phyloP scores from a whole-genome alignment of 2,113 vertebrate species.

The Sterna hirundo region DNA sequence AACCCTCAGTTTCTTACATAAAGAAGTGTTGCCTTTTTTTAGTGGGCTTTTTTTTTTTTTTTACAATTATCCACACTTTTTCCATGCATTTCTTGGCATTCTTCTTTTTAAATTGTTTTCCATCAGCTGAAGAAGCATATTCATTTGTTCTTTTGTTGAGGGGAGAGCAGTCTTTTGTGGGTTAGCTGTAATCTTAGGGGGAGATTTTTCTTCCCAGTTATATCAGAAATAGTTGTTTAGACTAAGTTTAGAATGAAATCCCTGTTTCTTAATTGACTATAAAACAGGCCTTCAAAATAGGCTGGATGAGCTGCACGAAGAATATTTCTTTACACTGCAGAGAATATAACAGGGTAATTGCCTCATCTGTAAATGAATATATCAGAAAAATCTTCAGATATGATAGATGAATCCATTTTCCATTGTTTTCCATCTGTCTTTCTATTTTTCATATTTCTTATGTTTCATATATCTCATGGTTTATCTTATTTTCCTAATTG shows the following conservation, averaged over 20 bases:
- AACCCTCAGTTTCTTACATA: not conserved
- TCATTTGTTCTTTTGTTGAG: not conserved
- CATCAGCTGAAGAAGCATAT: not conserved
- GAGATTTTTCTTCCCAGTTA: not conserved
- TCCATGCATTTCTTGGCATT: not conserved
- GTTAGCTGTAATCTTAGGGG: not conserved
- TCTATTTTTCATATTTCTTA: not conserved
- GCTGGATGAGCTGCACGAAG: not conserved
- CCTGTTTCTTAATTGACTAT: not conserved
- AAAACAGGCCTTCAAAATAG: not conserved
- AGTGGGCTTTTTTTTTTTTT: no score
- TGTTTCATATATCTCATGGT: not conserved
- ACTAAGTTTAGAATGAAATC: not conserved
- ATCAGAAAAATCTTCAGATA: not conserved
- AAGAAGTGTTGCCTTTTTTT: not conserved
- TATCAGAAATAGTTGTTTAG: not conserved
- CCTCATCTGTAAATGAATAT: not conserved
- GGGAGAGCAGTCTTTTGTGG: not conserved
- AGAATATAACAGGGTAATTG: not conserved
- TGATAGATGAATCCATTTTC: not conserved
- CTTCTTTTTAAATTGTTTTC: not conserved
- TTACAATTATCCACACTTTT: not conserved
- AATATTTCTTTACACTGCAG: not conserved
- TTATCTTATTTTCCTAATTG: not conserved
- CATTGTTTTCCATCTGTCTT: not conserved